These are phyloP conservation scores for Leucophenga montana DNA, from an alignment of 2,888 invertebrate genomes.

Conservation along the genomic window DNA sequence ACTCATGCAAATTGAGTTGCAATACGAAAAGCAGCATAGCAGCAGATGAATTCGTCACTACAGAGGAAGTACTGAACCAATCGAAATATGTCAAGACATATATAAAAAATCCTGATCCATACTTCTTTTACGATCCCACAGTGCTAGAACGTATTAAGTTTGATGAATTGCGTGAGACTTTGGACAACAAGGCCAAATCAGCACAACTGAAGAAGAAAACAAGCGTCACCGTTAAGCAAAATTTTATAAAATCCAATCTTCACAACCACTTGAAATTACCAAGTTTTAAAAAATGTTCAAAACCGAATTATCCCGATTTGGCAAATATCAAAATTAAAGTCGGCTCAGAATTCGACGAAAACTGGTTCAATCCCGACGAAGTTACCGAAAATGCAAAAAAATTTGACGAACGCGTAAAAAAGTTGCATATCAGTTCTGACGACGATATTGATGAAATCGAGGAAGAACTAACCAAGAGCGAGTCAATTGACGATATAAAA, in stretches of 20 bases:
- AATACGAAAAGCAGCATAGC: constrained; percentile 38
- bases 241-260: constrained; percentile 49
- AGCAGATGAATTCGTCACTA: constrained; percentile 69
- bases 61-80: constrained; percentile 72
- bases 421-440: constrained; percentile 69
- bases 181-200: not conserved
- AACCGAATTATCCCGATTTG: constrained; percentile 71
- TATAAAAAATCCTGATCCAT: constrained; percentile 72
- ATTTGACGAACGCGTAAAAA: constrained; percentile 72
- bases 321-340: constrained; percentile 71
- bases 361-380: constrained; percentile 70
- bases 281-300: constrained; percentile 70
- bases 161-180: constrained; percentile 64
- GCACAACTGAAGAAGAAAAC: not conserved
- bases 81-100: constrained; percentile 73
- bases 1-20: constrained; percentile 48
- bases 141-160: constrained; percentile 68
- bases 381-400: constrained; percentile 72
- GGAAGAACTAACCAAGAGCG: constrained; percentile 68
- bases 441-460: constrained; percentile 73
- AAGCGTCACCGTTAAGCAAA: constrained; percentile 29
- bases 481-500: constrained; percentile 69
- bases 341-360: constrained; percentile 67
- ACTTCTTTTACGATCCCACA: constrained; percentile 72
- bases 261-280: constrained; percentile 37